These are phyloP conservation scores for Asarcornis scutulata DNA, from an alignment of 2,113 vertebrate species.

Conservation along the genomic window DNA sequence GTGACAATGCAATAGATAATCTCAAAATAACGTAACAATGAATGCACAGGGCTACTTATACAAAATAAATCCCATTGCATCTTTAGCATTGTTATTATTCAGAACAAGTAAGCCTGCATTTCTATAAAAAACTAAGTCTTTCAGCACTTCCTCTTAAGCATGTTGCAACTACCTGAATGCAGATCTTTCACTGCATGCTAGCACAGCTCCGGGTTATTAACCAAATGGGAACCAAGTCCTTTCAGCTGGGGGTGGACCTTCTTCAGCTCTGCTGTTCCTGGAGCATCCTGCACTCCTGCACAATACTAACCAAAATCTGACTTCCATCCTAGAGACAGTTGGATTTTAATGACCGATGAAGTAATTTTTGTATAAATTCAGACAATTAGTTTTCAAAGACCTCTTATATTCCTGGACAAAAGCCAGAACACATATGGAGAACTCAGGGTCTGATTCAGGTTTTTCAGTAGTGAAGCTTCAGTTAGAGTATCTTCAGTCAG, in stretches of 20 bases:
- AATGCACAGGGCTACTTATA: not conserved
- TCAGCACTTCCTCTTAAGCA: not conserved
- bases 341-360: not conserved
- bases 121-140: not conserved
- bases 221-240: fast-evolving
- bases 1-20: not conserved
- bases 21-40: not conserved
- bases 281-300: not conserved
- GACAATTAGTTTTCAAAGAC: not conserved
- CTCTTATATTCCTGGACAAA: not conserved
- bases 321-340: not conserved
- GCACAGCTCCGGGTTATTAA: not conserved
- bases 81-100: not conserved
- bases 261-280: not conserved
- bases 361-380: not conserved
- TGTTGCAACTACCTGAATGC: not conserved
- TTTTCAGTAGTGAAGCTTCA: not conserved
- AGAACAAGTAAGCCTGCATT: not conserved
- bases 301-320: not conserved
- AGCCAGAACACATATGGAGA: not conserved
- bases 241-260: not conserved
- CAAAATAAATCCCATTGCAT: not conserved
- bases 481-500: not conserved
- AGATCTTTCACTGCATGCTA: not conserved
- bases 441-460: not conserved